Evolutionary conservation across 2,888 invertebrate species (phyloP).

Genomic region (Bedellia somnulentella): DNA sequence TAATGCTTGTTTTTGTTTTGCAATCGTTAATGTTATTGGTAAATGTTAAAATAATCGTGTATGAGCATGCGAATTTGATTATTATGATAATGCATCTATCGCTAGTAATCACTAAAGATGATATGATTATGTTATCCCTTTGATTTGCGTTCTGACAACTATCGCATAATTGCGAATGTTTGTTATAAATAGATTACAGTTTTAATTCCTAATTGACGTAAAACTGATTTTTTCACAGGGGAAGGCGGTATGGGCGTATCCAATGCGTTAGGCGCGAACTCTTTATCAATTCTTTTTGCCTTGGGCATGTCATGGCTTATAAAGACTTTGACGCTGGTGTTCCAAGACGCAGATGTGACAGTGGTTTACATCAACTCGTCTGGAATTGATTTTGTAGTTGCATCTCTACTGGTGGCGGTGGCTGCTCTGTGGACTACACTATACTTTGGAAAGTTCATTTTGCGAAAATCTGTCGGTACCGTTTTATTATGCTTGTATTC

Average conservation of each 20-base stretch:
- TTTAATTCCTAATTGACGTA: constrained; percentile 5
- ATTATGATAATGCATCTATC: too few species aligned
- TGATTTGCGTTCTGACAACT: too few species aligned
- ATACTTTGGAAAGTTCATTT: constrained; percentile 67
- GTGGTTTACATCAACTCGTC: constrained; percentile 72
- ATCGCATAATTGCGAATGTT: too few species aligned
- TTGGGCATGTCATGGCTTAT: constrained; percentile 86
- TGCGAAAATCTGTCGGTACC: constrained; percentile 70
- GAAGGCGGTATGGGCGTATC: constrained; percentile 86
- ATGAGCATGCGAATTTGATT: too few species aligned
- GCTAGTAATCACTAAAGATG: too few species aligned
- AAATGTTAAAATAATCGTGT: too few species aligned
- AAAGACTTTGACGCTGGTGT: constrained; percentile 62
- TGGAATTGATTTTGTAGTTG: constrained; percentile 80
- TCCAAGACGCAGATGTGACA: constrained; percentile 37
- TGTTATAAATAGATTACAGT: not conserved
- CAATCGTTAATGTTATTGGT: too few species aligned
- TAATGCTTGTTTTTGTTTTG: too few species aligned
- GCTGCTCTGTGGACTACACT: constrained; percentile 68
- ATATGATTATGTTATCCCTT: too few species aligned
- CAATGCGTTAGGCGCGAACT: constrained; percentile 84
- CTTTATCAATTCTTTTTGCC: constrained; percentile 80
- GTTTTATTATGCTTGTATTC: constrained; percentile 68
- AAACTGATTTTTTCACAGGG: constrained; percentile 52
- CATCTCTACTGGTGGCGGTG: constrained; percentile 76